These are phyloP conservation scores for Eutrigla gurnardus DNA, from an alignment of 2,797 vertebrate genomes.

Conservation along the genomic window DNA sequence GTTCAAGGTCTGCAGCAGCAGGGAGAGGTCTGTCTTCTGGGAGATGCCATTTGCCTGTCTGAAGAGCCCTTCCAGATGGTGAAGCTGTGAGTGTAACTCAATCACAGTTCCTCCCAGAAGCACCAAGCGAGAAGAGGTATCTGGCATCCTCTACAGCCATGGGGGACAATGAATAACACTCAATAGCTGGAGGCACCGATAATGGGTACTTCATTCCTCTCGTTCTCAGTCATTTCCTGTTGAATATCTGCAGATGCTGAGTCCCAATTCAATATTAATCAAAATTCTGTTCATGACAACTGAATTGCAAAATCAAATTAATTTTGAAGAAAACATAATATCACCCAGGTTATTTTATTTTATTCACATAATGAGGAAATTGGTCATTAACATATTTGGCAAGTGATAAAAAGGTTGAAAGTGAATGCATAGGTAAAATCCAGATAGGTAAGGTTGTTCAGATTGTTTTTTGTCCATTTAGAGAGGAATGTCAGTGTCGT, in stretches of 20 bases:
- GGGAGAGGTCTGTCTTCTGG: constrained; percentile 40
- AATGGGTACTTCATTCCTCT: neutral
- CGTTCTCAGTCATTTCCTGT: neutral
- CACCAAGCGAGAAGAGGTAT: constrained; percentile 27
- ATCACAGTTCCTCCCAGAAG: constrained; percentile 59
- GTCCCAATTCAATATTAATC: neutral
- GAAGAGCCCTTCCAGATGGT: constrained; percentile 70
- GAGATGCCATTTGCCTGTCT: constrained; percentile 46
- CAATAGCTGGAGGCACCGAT: constrained; percentile 3
- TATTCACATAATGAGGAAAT: neutral
- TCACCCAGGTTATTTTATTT: neutral
- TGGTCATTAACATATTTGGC: neutral
- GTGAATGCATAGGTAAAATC: neutral
- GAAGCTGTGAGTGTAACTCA: constrained; percentile 56
- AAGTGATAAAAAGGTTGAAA: neutral
- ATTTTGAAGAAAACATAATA: neutral
- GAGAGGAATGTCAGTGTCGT: neutral
- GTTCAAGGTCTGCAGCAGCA: constrained; percentile 58
- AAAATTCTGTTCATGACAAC: neutral
- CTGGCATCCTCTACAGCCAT: constrained; percentile 37
- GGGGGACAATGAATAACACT: constrained; percentile 41
- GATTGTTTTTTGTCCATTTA: neutral
- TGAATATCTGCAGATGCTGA: neutral
- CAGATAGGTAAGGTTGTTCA: neutral
- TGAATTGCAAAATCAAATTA: neutral